Evolutionary conservation across 2,113 vertebrate species (phyloP).

Genomic region (Oreochromis aureus): DNA sequence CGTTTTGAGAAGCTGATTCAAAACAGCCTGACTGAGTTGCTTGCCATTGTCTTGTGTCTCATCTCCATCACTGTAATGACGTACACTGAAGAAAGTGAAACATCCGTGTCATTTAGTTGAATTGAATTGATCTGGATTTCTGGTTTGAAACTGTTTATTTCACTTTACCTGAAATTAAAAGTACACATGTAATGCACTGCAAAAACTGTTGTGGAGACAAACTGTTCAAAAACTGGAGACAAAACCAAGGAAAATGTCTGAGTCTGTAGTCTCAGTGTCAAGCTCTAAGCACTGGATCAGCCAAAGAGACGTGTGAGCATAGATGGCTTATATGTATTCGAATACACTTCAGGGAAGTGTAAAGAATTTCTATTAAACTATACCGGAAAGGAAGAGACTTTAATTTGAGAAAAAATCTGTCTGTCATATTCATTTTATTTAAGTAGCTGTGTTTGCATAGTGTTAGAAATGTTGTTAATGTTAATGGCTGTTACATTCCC

Average conservation of each 20-base stretch:
- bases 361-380: not conserved
- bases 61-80: conserved; percentile 19
- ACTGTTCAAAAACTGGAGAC: not conserved
- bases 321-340: not conserved
- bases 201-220: not conserved
- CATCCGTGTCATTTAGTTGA: not conserved
- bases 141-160: not conserved
- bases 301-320: not conserved
- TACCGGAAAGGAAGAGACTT: not conserved
- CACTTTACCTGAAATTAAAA: not conserved
- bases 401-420: not conserved
- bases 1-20: not conserved
- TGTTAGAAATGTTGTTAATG: not conserved
- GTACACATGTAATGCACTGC: not conserved
- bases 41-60: not conserved
- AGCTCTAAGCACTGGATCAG: not conserved
- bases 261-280: not conserved
- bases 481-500: not conserved
- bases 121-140: not conserved
- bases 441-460: not conserved
- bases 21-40: not conserved
- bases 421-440: not conserved
- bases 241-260: not conserved
- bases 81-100: not conserved
- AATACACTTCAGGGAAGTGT: not conserved